Conservation (phyloP, 2,888 invertebrate species). For the Erannis defoliaria region DNA sequence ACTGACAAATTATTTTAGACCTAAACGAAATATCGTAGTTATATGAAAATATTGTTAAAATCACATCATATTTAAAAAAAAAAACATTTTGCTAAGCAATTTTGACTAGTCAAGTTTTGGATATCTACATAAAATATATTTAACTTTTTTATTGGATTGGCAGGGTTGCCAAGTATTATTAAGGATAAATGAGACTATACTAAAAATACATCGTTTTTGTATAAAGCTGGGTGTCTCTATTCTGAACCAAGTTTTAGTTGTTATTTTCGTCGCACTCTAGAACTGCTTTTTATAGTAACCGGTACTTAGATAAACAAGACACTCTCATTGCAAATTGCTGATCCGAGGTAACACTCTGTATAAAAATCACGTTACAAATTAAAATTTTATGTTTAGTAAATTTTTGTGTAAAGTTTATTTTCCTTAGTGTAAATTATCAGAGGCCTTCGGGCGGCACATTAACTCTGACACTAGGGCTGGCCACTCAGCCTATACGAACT, state of each 20-base stretch:
- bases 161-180: conserved; percentile 1
- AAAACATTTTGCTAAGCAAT: conserved; percentile 29
- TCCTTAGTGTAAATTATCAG: neutral
- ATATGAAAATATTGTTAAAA: neutral
- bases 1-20: conserved; percentile 4
- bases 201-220: neutral
- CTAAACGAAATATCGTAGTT: neutral
- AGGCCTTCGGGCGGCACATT: no score
- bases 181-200: neutral
- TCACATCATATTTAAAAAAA: conserved; percentile 2
- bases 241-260: no score
- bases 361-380: neutral
- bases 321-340: no score
- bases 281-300: no score
- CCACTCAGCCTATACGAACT: no score
- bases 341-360: neutral
- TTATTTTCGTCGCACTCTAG: no score
- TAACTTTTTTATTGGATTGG: neutral
- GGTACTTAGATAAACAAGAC: no score
- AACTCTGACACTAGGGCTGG: no score
- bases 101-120: conserved; percentile 31
- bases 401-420: neutral
- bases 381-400: no score
- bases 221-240: neutral
- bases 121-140: conserved; percentile 12